A percentile compares a stretch with the other conserved stretches of the same genome.
Conservation (phyloP, 2,888 invertebrate genomes). For the Tipula confusa region DNA sequence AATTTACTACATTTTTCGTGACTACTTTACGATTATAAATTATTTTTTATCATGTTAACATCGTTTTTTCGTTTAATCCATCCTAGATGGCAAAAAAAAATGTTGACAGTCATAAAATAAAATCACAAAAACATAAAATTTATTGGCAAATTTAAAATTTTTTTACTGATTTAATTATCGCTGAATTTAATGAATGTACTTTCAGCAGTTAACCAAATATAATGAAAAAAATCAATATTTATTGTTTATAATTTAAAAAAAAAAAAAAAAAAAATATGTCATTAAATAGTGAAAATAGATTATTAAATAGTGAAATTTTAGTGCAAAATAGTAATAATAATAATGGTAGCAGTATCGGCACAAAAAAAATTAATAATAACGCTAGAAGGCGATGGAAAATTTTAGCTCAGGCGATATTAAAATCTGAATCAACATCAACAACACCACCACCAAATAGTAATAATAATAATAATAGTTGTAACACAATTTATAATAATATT, state of each 20-base stretch:
- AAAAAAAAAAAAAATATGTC: neutral
- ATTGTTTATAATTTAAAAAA: neutral
- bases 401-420: conserved; percentile 60
- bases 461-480: conserved; percentile 29
- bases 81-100: too few relatives aligned
- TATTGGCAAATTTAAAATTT: too few relatives aligned
- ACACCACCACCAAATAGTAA: conserved; percentile 32
- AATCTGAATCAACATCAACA: conserved; percentile 36
- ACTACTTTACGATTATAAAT: too few relatives aligned
- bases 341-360: conserved; percentile 33
- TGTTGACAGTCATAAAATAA: too few relatives aligned
- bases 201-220: neutral
- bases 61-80: too few relatives aligned
- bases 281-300: conserved; percentile 14
- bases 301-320: neutral
- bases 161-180: conserved; percentile 14
- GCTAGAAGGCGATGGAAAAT: conserved; percentile 67
- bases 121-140: neutral
- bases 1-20: too few relatives aligned
- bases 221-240: neutral
- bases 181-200: neutral
- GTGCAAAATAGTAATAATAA: conserved; percentile 34
- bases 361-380: conserved; percentile 42
- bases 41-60: too few relatives aligned
- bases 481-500: conserved; percentile 28